phyloP scores from a whole-genome alignment of 2,797 vertebrate genomes.

The Limnodromus scolopaceus region DNA sequence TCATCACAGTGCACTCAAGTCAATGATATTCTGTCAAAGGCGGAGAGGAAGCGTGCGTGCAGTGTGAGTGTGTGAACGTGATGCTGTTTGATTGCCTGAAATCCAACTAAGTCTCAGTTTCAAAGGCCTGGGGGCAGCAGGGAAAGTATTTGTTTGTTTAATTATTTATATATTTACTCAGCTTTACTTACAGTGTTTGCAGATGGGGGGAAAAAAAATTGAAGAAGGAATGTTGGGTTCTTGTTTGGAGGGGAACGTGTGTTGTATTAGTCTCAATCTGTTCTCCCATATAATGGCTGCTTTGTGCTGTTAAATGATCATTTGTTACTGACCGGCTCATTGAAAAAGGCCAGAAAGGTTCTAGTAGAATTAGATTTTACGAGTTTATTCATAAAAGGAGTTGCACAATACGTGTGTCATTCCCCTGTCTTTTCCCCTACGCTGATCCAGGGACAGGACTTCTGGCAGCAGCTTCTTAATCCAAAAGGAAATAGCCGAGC shows the following conservation, averaged over 20 bases:
- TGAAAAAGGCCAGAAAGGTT: conserved; percentile 5
- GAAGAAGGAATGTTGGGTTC: not conserved
- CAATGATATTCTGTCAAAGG: conserved; percentile 54
- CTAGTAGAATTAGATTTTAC: not conserved
- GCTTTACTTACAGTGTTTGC: conserved; percentile 52
- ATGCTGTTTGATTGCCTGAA: conserved; percentile 59
- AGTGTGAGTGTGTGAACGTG: not conserved
- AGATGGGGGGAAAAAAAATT: not conserved
- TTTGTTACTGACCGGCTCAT: not conserved
- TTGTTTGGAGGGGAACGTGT: not conserved
- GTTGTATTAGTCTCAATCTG: conserved; percentile 5
- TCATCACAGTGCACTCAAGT: conserved; percentile 44
- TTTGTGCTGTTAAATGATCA: conserved; percentile 22
- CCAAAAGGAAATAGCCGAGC: not conserved
- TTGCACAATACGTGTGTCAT: not conserved
- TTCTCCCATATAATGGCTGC: not conserved
- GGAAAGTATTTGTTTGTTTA: conserved; percentile 66
- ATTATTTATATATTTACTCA: conserved; percentile 72
- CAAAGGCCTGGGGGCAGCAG: conserved; percentile 42
- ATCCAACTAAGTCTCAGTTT: conserved; percentile 58
- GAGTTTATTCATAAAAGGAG: not conserved
- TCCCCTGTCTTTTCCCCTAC: not conserved
- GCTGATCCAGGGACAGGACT: not conserved
- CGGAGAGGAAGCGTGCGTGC: not conserved
- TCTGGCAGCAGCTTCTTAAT: not conserved